Evolutionary conservation across 2,888 invertebrate species (phyloP).

Genomic region (Diarsia rubi): DNA sequence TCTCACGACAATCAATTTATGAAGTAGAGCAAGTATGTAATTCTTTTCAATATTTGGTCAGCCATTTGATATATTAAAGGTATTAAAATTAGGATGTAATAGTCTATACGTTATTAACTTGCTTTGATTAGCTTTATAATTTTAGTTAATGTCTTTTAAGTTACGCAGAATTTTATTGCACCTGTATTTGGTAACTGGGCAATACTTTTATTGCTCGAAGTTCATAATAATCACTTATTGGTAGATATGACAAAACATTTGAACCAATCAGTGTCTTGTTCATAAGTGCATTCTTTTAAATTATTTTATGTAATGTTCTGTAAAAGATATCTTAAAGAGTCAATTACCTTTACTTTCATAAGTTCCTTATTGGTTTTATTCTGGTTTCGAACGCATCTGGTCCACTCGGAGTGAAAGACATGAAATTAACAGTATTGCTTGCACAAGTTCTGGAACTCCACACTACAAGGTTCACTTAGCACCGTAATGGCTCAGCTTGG

Average conservation of each 20-base stretch:
- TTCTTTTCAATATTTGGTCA: constrained; percentile 53
- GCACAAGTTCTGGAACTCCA: not conserved
- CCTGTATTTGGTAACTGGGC: constrained; percentile 27
- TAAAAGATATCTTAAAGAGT: not conserved
- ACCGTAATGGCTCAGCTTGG: not conserved
- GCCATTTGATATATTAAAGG: not conserved
- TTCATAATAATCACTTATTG: constrained; percentile 7
- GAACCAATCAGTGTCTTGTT: not conserved
- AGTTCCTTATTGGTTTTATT: constrained; percentile 25
- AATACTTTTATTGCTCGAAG: constrained; percentile 12
- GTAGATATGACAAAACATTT: constrained; percentile 12
- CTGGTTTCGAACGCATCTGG: constrained; percentile 15
- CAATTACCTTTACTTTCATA: constrained; percentile 30
- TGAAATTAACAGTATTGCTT: not conserved
- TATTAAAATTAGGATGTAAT: constrained; percentile 36
- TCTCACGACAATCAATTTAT: constrained; percentile 52
- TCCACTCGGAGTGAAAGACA: not conserved
- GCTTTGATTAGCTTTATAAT: constrained; percentile 29
- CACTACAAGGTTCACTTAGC: not conserved
- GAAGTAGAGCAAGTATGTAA: constrained; percentile 30
- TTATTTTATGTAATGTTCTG: constrained; percentile 37
- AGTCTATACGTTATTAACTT: constrained; percentile 25
- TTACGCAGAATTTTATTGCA: constrained; percentile 17
- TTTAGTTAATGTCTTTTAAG: constrained; percentile 21
- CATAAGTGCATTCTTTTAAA: constrained; percentile 17